Evolutionary conservation across 1,140 invertebrate genomes (phyloP).

Genomic region (Lithobius niger): DNA sequence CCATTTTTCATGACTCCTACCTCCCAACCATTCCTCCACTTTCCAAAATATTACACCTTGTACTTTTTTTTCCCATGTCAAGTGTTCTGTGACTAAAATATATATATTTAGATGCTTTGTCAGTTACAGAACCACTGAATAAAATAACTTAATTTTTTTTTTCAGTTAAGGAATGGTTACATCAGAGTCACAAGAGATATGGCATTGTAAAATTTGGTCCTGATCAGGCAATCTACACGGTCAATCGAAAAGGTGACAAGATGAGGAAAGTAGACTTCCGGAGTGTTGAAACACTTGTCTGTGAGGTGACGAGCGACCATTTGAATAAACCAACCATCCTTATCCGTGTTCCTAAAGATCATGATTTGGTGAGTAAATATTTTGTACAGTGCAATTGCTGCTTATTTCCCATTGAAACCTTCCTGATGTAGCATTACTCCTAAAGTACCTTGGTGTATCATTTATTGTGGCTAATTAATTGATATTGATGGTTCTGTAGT

Average conservation of each 20-base stretch:
- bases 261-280: constrained; percentile 59
- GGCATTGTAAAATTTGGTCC: constrained; percentile 68
- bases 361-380: constrained; percentile 69
- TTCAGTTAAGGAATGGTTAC: constrained; percentile 85
- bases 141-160: constrained; percentile 5
- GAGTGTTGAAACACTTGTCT: constrained; percentile 52
- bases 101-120: too few relatives aligned
- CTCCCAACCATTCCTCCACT: too few relatives aligned
- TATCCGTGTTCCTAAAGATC: constrained; percentile 75
- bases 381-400: too few relatives aligned
- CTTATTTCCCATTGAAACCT: too few relatives aligned
- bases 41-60: too few relatives aligned
- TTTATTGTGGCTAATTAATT: too few relatives aligned
- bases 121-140: not conserved
- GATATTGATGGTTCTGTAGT: too few relatives aligned
- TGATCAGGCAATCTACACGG: constrained; percentile 57
- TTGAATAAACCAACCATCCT: constrained; percentile 69
- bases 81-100: too few relatives aligned
- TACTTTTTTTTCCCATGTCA: too few relatives aligned
- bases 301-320: constrained; percentile 56
- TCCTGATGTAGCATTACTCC: too few relatives aligned
- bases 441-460: too few relatives aligned
- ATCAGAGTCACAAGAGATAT: constrained; percentile 77
- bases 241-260: constrained; percentile 79
- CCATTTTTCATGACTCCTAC: too few relatives aligned